These are phyloP conservation scores for Leptinotarsa defecta DNA, from an alignment of 1,140 invertebrate species.

Conservation along the genomic window DNA sequence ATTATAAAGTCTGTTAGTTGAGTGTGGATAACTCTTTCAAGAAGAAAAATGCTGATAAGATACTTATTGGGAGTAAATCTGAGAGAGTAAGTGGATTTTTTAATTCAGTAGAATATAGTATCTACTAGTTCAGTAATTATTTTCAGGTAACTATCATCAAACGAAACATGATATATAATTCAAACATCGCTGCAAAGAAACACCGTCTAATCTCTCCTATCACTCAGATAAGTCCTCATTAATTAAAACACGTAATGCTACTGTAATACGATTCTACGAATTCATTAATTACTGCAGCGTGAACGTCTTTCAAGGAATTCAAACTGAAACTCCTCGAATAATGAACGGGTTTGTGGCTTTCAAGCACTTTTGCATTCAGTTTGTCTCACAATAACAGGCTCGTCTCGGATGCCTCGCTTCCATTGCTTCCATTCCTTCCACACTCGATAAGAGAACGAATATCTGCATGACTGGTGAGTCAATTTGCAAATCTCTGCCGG, in stretches of 20 bases:
- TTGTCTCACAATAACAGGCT: slow-evolving; percentile 2
- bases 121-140: no score
- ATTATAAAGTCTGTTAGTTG: no score
- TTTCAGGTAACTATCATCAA: no score
- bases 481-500: neutral
- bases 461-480: neutral
- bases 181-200: neutral
- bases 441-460: neutral
- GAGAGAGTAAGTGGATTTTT: no score
- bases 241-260: slow-evolving; percentile 4
- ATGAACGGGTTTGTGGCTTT: neutral
- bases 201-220: neutral
- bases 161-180: neutral
- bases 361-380: neutral
- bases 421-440: neutral
- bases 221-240: neutral
- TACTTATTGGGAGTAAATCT: no score
- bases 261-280: neutral
- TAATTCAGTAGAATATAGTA: no score
- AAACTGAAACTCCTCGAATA: neutral
- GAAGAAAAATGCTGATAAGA: no score
- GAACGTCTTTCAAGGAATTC: neutral
- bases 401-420: neutral
- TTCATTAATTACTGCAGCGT: neutral
- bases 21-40: no score